Percentiles rank a stretch among this genome's conserved stretches.
These are phyloP conservation scores for Epinephelus fuscoguttatus DNA, from an alignment of 2,113 vertebrate species.

Conservation along the genomic window DNA sequence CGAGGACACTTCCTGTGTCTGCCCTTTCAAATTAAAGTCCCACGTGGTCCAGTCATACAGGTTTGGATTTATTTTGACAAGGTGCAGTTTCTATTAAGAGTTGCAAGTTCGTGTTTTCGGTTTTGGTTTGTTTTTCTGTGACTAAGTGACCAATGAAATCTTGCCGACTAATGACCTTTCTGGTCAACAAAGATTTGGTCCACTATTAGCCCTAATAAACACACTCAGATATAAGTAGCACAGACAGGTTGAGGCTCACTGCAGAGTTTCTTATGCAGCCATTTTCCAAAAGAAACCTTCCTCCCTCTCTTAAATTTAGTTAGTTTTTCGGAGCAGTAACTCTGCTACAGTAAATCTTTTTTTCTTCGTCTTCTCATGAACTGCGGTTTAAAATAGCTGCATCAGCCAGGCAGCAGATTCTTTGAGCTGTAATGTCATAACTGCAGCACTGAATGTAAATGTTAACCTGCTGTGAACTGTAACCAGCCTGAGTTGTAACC, in stretches of 20 bases:
- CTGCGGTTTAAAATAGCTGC: constrained; percentile 35
- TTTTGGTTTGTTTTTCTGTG: too few relatives aligned
- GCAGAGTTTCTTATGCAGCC: constrained; percentile 30
- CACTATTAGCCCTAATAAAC: background rate
- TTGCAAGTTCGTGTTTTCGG: too few relatives aligned
- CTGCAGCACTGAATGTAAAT: constrained; percentile 35
- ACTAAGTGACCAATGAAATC: too few relatives aligned
- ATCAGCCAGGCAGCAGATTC: constrained; percentile 15
- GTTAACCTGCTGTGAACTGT: constrained; percentile 39
- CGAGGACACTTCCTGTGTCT: too few relatives aligned
- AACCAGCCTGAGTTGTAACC: constrained; percentile 13
- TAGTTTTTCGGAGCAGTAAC: constrained; percentile 9
- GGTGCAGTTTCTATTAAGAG: too few relatives aligned
- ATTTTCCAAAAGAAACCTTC: background rate
- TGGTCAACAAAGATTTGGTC: too few relatives aligned
- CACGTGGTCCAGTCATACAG: too few relatives aligned
- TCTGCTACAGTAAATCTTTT: constrained; percentile 24
- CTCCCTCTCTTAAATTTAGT: background rate
- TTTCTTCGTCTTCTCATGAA: background rate
- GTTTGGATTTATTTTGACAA: too few relatives aligned
- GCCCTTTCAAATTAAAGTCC: too few relatives aligned
- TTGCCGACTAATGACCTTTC: too few relatives aligned
- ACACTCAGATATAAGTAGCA: background rate
- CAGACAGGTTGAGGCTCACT: background rate
- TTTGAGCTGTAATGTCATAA: constrained; percentile 52